Evolutionary conservation across 2,113 vertebrate species (phyloP).

Genomic region (Anser cygnoides): DNA sequence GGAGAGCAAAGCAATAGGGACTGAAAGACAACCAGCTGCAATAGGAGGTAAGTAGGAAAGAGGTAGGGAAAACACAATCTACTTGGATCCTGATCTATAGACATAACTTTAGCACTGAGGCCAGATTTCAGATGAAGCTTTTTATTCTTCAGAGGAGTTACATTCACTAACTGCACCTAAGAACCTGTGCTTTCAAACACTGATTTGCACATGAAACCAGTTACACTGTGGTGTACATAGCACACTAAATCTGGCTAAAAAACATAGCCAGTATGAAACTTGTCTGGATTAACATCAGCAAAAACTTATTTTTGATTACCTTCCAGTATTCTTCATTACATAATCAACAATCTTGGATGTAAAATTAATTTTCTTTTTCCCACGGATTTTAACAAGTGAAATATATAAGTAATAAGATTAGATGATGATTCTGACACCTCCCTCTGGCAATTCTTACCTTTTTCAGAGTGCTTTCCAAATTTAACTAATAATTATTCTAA

Average conservation of each 20-base stretch:
- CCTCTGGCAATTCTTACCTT: background rate
- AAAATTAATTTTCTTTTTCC: background rate
- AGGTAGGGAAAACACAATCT: background rate
- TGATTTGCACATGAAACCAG: background rate
- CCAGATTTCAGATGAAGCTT: background rate
- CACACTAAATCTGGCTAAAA: background rate
- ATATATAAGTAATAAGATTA: background rate
- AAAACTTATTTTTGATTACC: background rate
- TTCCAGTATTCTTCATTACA: background rate
- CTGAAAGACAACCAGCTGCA: background rate
- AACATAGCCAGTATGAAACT: background rate
- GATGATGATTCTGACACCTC: background rate
- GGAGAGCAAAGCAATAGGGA: background rate
- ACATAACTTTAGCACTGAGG: background rate
- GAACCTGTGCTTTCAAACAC: background rate
- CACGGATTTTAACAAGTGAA: background rate
- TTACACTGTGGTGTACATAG: background rate
- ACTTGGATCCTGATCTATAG: background rate
- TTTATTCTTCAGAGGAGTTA: background rate
- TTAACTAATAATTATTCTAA: constrained; percentile 33
- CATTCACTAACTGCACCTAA: background rate
- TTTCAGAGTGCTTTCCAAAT: background rate
- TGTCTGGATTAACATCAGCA: background rate
- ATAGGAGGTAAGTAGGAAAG: background rate
- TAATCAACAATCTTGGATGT: background rate